Base-by-base conservation (phyloP, 2,888 invertebrate genomes). In the Drosophila yooni region DNA sequence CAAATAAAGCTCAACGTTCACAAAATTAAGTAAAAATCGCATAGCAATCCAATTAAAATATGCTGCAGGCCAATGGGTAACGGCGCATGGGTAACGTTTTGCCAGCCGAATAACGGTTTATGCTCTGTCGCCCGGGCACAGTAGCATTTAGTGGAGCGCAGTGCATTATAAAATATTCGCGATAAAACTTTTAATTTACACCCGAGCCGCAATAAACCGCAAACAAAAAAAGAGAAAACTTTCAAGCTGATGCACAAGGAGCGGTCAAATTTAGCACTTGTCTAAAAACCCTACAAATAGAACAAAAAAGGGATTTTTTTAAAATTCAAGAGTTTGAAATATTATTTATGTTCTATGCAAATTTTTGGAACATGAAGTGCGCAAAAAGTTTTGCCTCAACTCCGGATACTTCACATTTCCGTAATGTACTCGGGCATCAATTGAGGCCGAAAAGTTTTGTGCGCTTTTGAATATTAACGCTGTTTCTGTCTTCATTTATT, bases 1-100 rank as follows among this genome's bases (percentile, higher is more conserved):
- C 3, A 48, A 38, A 27, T n/a, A 31, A 64, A 36, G 13, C 31
- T 29, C 21, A 18, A 33, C 34, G 27, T 27, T 36, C n/a, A n/a
- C n/a, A n/a, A 33, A 52, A 25, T 25, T 52, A 50, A 48, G 43
- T 27, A 38, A 56, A 31, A 57, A 48, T 11, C 56, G 48, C 60
- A 56, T 36, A 63, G 81, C 58, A 78, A 62, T 74, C 86, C 91
- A 87, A 89, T 89, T 89, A 91, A 91, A 86, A 82, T 75, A 71
- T 76, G 63, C 79, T 67, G 58, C 60, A 51, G 73, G 79, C 82
- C 51, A 71, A 82, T 70, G 21, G 21, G 21, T 21, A 21, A 75
- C 58, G 82, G 71, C 82, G 90, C 77, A 88, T 89, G 83, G 74
- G 91, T 74, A 82, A 89, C 84, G 68, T 56, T 50, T 53, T 46